Conservation (phyloP, 1,140 invertebrate genomes). For the Bombus consobrinus region DNA sequence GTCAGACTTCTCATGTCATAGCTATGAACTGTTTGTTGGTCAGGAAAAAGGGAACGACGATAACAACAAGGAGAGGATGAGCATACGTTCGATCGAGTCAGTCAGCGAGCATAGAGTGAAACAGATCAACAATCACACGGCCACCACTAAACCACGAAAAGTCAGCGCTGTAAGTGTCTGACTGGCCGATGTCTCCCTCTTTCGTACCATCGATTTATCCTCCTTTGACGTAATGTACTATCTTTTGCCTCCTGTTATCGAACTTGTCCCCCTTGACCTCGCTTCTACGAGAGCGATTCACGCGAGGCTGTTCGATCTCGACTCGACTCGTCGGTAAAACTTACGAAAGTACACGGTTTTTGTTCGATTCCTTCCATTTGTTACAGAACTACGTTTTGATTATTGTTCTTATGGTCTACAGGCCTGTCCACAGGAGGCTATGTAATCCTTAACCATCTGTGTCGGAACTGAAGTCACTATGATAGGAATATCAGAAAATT, state of each 20-base stretch:
- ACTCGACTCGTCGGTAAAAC: constrained; percentile 63
- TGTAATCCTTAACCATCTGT: too few species aligned
- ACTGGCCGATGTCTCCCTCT: constrained; percentile 19
- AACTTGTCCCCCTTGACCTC: constrained; percentile 47
- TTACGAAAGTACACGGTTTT: not conserved
- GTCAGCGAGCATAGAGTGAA: constrained; percentile 91
- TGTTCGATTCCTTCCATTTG: not conserved
- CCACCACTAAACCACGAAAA: constrained; percentile 90
- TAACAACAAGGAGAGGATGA: constrained; percentile 95
- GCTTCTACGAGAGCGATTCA: constrained; percentile 63
- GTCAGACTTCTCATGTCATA: constrained; percentile 93
- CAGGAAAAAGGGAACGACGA: constrained; percentile 93
- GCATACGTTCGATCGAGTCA: constrained; percentile 93
- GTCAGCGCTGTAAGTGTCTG: constrained; percentile 93
- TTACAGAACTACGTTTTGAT: not conserved
- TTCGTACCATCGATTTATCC: constrained; percentile 36
- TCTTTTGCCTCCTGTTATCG: constrained; percentile 51
- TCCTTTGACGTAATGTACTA: constrained; percentile 54
- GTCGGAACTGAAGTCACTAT: too few species aligned
- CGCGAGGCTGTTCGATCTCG: constrained; percentile 59
- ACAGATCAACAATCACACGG: constrained; percentile 80
- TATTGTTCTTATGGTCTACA: not conserved
- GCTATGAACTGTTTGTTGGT: constrained; percentile 94
- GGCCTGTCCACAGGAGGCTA: not conserved
- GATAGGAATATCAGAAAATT: not conserved